phyloP scores from a whole-genome alignment of 2,888 invertebrate species.

The Ferrisia virgata region DNA sequence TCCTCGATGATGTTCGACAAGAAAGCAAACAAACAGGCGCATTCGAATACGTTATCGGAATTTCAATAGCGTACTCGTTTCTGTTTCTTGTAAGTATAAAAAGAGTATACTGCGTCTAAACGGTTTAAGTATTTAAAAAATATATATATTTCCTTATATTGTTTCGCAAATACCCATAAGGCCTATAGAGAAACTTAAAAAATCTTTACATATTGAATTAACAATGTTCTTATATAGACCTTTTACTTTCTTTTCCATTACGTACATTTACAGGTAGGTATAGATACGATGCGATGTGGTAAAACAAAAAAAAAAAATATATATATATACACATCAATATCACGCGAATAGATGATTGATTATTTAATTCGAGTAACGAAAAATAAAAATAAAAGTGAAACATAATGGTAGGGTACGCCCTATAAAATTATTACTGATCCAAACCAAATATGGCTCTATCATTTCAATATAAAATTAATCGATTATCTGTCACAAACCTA shows the following conservation, averaged over 20 bases:
- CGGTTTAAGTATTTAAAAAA: neutral
- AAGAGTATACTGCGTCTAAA: no score
- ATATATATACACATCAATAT: neutral
- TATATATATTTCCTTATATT: neutral
- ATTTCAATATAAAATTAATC: neutral
- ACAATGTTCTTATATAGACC: neutral
- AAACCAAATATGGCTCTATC: neutral
- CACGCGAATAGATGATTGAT: neutral
- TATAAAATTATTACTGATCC: neutral
- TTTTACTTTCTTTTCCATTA: neutral
- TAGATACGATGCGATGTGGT: neutral
- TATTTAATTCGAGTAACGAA: neutral
- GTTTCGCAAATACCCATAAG: neutral
- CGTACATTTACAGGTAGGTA: no score
- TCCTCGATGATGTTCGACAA: neutral
- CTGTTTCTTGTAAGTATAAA: neutral
- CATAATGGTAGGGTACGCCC: neutral
- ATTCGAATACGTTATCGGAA: neutral
- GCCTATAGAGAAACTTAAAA: neutral
- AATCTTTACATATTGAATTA: constrained; percentile 12
- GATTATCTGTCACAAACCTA: neutral
- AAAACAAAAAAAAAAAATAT: neutral
- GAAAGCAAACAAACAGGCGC: neutral
- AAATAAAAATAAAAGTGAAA: neutral
- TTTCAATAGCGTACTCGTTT: neutral